These are phyloP conservation scores for Poicephalus gulielmi DNA, from an alignment of 2,113 vertebrate genomes.

Conservation along the genomic window DNA sequence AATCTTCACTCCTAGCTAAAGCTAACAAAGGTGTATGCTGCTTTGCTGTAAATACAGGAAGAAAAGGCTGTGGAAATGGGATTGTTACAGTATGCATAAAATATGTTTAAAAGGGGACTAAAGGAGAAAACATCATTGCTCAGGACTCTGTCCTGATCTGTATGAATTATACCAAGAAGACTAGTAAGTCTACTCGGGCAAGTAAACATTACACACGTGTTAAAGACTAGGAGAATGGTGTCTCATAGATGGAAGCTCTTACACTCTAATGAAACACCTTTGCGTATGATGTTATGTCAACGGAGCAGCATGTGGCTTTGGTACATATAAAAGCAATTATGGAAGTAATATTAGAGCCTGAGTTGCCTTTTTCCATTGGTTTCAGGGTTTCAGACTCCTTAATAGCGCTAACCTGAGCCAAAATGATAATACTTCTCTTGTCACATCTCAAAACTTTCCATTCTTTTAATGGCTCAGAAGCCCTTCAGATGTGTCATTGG, in stretches of 20 bases:
- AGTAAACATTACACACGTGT: not conserved
- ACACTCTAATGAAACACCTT: conserved; percentile 67
- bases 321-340: conserved; percentile 52
- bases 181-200: not conserved
- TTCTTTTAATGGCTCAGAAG: conserved; percentile 10
- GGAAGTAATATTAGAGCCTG: conserved; percentile 24
- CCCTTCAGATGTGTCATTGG: not conserved
- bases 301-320: conserved; percentile 62
- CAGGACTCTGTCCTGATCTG: not conserved
- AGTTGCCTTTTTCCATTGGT: conserved; percentile 29
- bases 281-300: conserved; percentile 49
- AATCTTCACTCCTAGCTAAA: not conserved
- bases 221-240: conserved; percentile 12
- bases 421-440: conserved; percentile 58
- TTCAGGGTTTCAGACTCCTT: conserved; percentile 14
- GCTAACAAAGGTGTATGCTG: not conserved
- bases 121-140: not conserved
- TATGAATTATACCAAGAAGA: not conserved
- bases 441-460: not conserved
- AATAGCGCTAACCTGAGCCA: not conserved
- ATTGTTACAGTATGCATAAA: not conserved
- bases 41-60: not conserved
- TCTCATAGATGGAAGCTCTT: conserved; percentile 48
- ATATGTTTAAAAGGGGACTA: not conserved
- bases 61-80: not conserved